Conservation (phyloP, 2,888 invertebrate genomes). For the Epirrhoe alternata region DNA sequence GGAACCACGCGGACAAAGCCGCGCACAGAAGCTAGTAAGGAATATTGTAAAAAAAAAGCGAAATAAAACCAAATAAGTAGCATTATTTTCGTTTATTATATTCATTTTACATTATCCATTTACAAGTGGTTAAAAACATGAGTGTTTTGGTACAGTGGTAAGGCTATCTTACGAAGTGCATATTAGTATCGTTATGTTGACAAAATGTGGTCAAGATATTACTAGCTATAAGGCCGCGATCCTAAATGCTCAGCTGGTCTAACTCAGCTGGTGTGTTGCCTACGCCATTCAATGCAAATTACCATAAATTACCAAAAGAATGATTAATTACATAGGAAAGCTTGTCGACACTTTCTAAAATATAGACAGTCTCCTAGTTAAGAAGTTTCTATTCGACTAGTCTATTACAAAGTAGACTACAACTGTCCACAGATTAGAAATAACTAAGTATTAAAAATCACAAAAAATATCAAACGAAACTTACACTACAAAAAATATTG, state of each 20-base stretch:
- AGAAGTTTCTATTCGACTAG: too few relatives aligned
- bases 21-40: too few relatives aligned
- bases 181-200: not conserved
- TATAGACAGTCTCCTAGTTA: too few relatives aligned
- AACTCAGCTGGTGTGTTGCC: not conserved
- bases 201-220: not conserved
- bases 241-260: not conserved
- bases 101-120: slow-evolving; percentile 55
- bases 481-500: slow-evolving; percentile 13
- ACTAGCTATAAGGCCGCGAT: not conserved
- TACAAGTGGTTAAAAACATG: slow-evolving; percentile 59
- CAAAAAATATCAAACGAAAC: slow-evolving; percentile 8
- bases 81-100: slow-evolving; percentile 41
- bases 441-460: slow-evolving; percentile 1
- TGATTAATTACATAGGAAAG: not conserved
- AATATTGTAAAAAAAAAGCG: not conserved
- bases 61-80: slow-evolving; percentile 4
- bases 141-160: slow-evolving; percentile 14
- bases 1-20: too few relatives aligned
- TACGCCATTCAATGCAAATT: too few relatives aligned
- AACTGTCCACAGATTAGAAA: not conserved
- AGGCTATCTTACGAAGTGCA: not conserved
- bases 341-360: not conserved
- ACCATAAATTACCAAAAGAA: too few relatives aligned
- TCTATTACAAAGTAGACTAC: not conserved